phyloP scores from a whole-genome alignment of 2,888 invertebrate genomes.

The Margaritifera margaritifera region DNA sequence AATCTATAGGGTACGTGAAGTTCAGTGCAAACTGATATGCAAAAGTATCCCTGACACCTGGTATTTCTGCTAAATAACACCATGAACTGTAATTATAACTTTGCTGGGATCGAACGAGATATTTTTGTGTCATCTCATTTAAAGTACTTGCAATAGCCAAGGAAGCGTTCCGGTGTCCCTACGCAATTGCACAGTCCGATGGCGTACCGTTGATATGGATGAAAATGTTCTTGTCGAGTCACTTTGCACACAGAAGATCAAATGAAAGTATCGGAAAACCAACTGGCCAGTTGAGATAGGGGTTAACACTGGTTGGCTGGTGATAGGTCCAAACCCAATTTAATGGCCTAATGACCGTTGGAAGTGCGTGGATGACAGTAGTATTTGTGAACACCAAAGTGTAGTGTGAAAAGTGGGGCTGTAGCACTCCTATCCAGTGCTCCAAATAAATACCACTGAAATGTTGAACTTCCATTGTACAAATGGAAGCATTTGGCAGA shows the following conservation, averaged over 20 bases:
- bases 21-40: too few species aligned
- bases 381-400: too few species aligned
- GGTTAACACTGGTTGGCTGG: conserved; percentile 11
- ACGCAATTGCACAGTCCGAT: conserved; percentile 10
- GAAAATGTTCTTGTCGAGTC: neutral
- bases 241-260: conserved; percentile 21
- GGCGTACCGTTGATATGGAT: conserved; percentile 9
- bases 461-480: too few species aligned
- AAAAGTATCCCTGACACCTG: too few species aligned
- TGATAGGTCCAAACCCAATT: conserved; percentile 30
- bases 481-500: too few species aligned
- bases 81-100: too few species aligned
- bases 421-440: too few species aligned
- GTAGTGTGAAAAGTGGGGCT: too few species aligned
- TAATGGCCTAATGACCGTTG: conserved; percentile 10
- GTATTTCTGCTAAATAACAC: too few species aligned
- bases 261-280: conserved; percentile 28
- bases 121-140: conserved; percentile 16
- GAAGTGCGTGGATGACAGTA: too few species aligned
- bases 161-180: conserved; percentile 14
- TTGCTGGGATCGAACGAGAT: conserved; percentile 2
- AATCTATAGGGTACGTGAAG: too few species aligned
- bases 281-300: conserved; percentile 26
- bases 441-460: too few species aligned
- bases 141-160: conserved; percentile 12